Evolutionary conservation across 2,797 vertebrate genomes (phyloP).

Genomic region (Thunnus albacares): DNA sequence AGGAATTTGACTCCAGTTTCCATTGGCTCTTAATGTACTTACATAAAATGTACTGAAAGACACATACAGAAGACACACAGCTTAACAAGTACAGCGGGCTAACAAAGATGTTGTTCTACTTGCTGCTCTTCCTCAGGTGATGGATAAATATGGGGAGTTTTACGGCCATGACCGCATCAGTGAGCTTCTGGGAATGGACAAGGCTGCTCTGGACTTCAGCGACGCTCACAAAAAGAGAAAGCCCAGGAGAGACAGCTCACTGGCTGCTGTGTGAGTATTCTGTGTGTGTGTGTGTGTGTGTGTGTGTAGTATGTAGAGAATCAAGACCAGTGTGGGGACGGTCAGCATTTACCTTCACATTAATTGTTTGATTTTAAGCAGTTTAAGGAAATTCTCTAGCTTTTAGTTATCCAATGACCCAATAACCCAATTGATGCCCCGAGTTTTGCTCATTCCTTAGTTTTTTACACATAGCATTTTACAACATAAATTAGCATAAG

Average conservation of each 20-base stretch:
- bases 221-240: constrained; percentile 92
- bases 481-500: too few relatives aligned
- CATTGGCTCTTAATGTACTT: too few relatives aligned
- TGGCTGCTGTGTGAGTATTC: constrained; percentile 81
- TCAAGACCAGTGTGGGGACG: not conserved
- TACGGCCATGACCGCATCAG: constrained; percentile 93
- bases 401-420: not conserved
- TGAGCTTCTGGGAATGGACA: constrained; percentile 94
- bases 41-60: too few relatives aligned
- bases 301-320: too few relatives aligned
- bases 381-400: too few relatives aligned
- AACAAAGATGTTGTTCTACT: not conserved
- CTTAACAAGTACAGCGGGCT: not conserved
- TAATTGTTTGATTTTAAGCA: not conserved
- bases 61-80: not conserved
- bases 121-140: constrained; percentile 85
- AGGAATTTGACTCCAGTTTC: too few relatives aligned
- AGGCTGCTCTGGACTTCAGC: constrained; percentile 94
- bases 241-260: constrained; percentile 88
- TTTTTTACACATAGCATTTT: too few relatives aligned
- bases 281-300: constrained; percentile 2
- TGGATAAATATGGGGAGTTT: constrained; percentile 96
- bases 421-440: not conserved
- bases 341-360: not conserved
- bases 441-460: not conserved